Base-by-base conservation (phyloP, 2,113 vertebrate species). In the Platycercus adscitus region DNA sequence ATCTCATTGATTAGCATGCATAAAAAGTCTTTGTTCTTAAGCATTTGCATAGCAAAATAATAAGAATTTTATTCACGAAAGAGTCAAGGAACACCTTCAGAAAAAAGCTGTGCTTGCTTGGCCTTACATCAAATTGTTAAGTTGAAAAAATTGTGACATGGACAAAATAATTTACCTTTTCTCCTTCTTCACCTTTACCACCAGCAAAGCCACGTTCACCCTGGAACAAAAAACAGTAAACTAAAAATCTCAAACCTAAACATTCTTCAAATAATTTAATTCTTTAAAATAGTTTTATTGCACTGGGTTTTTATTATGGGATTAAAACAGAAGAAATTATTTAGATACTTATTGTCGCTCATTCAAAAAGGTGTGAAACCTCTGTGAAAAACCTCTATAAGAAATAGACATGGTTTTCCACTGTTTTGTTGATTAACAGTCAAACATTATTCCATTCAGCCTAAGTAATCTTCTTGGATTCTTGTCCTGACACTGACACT, bases 151-250 rank as follows among this genome's bases (percentile, higher is more conserved):
- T 6, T 87, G 7, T 43, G 58, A 19, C 15, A 43, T 0, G 6
- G 49, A 46, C n/a, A 56, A 75, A 60, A 84, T 44, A 52, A 89
- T 81, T 97, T 98, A 98, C 98, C 98, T 98, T 97, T 96, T 97
- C 93, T 44, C 98, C 98, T 88, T 47, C 87, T 93, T 98, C 96
- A 80, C 98, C 98, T 97, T 97, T 98, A 69, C 46, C 96, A 78
- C 98, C 98, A 7, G 81, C 56, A 55, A 96, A 92, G 52, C 98
- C 98, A 96, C 35, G 96, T 26, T 98, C 97, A 95, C 97, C 98
- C 98, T 98, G 82, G 18, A 96, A 91, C 46, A 96, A 7, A 93
- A 85, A 86, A n/a, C 7, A 37, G 44, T 94, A 49, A 77, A 61
- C 56, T 21, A 78, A 75, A 93, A 80, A 86, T 49, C 25, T 72